phyloP scores from a whole-genome alignment of 2,113 vertebrate genomes.

The Harpagus bidentatus region DNA sequence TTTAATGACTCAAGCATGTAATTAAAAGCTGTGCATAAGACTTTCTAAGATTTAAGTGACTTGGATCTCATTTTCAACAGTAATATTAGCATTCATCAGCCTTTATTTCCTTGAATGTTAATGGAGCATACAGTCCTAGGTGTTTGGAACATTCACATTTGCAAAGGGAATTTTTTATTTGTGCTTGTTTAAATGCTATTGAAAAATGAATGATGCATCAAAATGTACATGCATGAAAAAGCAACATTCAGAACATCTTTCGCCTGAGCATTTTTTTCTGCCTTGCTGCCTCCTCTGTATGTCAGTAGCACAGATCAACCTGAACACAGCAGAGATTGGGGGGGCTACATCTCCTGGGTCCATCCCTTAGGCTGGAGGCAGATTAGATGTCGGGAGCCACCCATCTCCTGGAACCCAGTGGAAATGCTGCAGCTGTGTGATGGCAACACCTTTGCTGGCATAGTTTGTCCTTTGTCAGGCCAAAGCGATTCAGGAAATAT shows the following conservation, averaged over 20 bases:
- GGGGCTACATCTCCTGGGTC: neutral
- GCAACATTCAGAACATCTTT: neutral
- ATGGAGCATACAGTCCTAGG: neutral
- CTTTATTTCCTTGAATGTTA: neutral
- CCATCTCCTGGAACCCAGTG: neutral
- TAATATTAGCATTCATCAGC: neutral
- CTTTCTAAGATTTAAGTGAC: neutral
- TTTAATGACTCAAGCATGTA: neutral
- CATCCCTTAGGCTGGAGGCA: neutral
- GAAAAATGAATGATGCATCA: neutral
- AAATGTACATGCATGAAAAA: neutral
- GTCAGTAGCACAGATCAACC: neutral
- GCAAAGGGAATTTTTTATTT: neutral
- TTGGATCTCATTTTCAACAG: neutral
- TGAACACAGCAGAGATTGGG: neutral
- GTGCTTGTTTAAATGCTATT: neutral
- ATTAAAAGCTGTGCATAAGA: neutral
- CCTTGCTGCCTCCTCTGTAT: neutral
- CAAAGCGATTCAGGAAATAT: neutral
- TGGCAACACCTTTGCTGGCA: neutral
- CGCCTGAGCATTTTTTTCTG: neutral
- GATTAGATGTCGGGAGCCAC: neutral
- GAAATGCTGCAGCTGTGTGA: neutral
- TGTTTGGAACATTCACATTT: neutral
- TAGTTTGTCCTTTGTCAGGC: neutral